Evolutionary conservation across 2,888 invertebrate species (phyloP).

Genomic region (Stenodera caucasica): DNA sequence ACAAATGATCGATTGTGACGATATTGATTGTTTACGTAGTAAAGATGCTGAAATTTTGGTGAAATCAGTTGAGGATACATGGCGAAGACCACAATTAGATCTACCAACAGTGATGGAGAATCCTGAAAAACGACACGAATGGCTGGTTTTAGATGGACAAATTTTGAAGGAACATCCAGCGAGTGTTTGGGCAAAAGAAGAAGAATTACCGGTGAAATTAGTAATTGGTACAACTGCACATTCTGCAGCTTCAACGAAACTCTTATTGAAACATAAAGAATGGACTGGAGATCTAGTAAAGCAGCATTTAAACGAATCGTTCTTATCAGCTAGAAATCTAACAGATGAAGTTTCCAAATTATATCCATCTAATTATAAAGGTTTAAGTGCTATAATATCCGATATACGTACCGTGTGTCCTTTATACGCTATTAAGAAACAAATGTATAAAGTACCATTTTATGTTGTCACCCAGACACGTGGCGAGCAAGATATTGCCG

Average conservation of each 20-base stretch:
- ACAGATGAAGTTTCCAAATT: slow-evolving; percentile 65
- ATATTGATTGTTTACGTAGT: slow-evolving; percentile 63
- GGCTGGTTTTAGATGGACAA: slow-evolving; percentile 73
- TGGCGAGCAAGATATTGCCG: slow-evolving; percentile 50
- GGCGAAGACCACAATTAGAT: slow-evolving; percentile 65
- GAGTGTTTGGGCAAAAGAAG: slow-evolving; percentile 62
- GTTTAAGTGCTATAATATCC: slow-evolving; percentile 73
- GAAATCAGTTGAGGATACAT: slow-evolving; percentile 71
- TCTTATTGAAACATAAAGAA: slow-evolving; percentile 63
- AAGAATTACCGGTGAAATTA: slow-evolving; percentile 56
- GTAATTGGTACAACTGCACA: slow-evolving; percentile 77
- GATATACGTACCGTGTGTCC: slow-evolving; percentile 82
- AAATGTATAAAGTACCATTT: slow-evolving; percentile 68
- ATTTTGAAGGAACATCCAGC: slow-evolving; percentile 69
- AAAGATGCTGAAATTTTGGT: slow-evolving; percentile 63
- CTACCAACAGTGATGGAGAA: slow-evolving; percentile 61
- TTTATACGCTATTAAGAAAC: slow-evolving; percentile 66
- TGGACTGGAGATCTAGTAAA: slow-evolving; percentile 70
- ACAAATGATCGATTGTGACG: slow-evolving; percentile 53
- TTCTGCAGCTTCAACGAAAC: slow-evolving; percentile 66
- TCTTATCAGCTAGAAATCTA: slow-evolving; percentile 66
- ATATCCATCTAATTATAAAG: slow-evolving; percentile 68
- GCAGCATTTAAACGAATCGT: slow-evolving; percentile 64
- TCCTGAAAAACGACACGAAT: slow-evolving; percentile 65
- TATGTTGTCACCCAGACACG: slow-evolving; percentile 74